Evolutionary conservation across 2,888 invertebrate species (phyloP), one percentile per base, ranked within the genome.

Genomic region (Neoascia interrupta): DNA sequence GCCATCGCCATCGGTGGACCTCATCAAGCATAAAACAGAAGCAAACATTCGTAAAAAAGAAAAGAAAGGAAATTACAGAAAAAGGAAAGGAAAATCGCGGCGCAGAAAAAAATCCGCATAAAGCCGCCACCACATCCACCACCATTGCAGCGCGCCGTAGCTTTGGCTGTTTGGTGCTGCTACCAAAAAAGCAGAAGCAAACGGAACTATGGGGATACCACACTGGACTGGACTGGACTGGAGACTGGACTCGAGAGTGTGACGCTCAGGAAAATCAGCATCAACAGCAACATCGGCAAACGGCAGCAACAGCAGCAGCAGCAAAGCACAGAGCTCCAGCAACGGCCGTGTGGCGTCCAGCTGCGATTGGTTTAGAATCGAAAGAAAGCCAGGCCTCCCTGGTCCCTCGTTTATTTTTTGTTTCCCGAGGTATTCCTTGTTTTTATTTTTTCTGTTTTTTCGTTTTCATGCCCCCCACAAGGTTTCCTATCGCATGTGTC

Each of bases 351-450:
- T 79, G 76, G 69, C 64, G 76, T 81, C 76, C 81, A 81, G 66
- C 81, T 81, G 81, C 81, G 81, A 81, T 81, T 81, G 81, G 81
- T 70, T 81, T 81, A 81, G 81, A 81, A 64, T 73, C 76, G 81
- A 79, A 81, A 81, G 81, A 81, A 81, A 81, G 81, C 75, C 75
- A 81, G 81, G 76, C 81, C 81, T 81, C 81, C 73, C 81, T 74
- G 74, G 73, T 61, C 79, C 76, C 73, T 23, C 43, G 36, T 26
- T 36, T 60, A 51, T 69, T 43, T 51, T 26, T 68, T 31, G n/a
- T n/a, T n/a, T n/a, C 36, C 5, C 2, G 28, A 15, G 61, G 41
- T 41, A 49, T 69, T 66, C 51, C 43, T 70, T 53, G 23, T 51
- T 41, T 34, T 61, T 76, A n/a, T n/a, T n/a, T n/a, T n/a, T n/a